Evolutionary conservation across 2,113 vertebrate genomes (phyloP), one percentile per base, ranked within the genome.

Genomic region (Mellivora capensis): DNA sequence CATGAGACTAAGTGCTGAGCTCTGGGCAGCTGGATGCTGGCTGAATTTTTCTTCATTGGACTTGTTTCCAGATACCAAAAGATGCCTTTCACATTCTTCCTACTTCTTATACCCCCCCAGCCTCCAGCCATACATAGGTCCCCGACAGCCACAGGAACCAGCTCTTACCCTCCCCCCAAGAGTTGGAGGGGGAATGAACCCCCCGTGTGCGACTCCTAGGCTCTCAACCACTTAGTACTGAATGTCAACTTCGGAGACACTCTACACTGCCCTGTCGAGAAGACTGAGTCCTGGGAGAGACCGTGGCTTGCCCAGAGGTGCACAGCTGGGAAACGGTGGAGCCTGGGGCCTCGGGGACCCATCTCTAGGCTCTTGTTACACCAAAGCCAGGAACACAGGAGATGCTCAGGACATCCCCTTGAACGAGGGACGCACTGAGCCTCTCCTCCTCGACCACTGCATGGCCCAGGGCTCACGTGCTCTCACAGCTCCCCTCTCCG

Each of bases 41-140:
- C n/a, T 39, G n/a, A 23, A 34, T 85, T 64, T 47, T 72, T 90
- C 96, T 10, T 84, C 18, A 44, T 52, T 85, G n/a, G 52, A n/a
- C 52, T 52, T 71, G 31, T n/a, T 91, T 81, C 83, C 57, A 67
- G 90, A 93, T n/a, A 57, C 61, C 31, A 11, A 74, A 74, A 84
- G 84, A 14, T 42, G 20, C 44, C 42, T 37, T 37, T 27, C n/a
- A 54, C 3, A 23, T 71, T 34, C 37, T 62, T 59, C 31, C 29
- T 13, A 4, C 4, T 74, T 49, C 67, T 44, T 76, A 9, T 18
- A 37, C 4, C 29, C 7, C 18, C 3, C 15, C 3, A 0, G 42
- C 27, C 52, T 71, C 8, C 1, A 31, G 52, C 34, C 7, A n/a
- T 2, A 17, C 21, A 21, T 2, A 69, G 47, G 62, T 86, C 52